Base-by-base conservation (phyloP, 2,888 invertebrate species). In the Sinhomidia bicolor region DNA sequence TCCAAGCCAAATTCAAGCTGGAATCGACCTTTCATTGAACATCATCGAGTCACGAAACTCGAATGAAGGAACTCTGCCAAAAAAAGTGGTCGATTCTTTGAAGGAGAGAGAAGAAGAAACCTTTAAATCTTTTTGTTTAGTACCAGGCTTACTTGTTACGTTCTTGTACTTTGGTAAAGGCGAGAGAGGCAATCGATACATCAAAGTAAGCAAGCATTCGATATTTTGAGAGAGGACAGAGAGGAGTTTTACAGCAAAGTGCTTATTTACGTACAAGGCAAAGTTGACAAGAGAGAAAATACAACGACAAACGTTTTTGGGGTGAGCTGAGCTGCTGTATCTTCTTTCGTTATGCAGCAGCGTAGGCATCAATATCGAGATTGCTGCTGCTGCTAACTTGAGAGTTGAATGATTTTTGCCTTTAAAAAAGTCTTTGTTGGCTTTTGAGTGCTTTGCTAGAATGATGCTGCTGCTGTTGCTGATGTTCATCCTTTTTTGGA, bases 1-100 rank as follows among this genome's bases (percentile, higher is more conserved):
- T 82, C 82, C 88, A 78, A 65, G 82, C 20, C n/a, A 78, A 88
- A 88, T 82, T 88, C 88, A 83, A 88, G 88, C 88, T 88, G 88
- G 88, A 88, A 88, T 88, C 88, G 88, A 88, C 88, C 88, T 88
- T 88, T 82, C 88, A 88, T 88, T 88, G 88, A 88, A 60, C 76
- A 71, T 76, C 44, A 80, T 86, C 71, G 68, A 71, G 57, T 86
- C 51, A 26, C 36, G 10, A 78, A 44, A 41, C 54, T 57, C 29
- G 47, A 74, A 47, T 32, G 51, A 57, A 14, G 44, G 57, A 78
- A 9, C 12, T 71, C 20, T 44, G 14, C 20, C 0, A 0, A 14
- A 14, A 3, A n/a, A 71, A 71, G 41, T 71, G 41, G 41, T 71
- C 71, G 71, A 71, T 71, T 71, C 44, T 26, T 71, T 41, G 10